A percentile compares a stretch with the other conserved stretches of the same genome.
Conservation (phyloP, 2,888 invertebrate genomes). For the Crematogaster levior region DNA sequence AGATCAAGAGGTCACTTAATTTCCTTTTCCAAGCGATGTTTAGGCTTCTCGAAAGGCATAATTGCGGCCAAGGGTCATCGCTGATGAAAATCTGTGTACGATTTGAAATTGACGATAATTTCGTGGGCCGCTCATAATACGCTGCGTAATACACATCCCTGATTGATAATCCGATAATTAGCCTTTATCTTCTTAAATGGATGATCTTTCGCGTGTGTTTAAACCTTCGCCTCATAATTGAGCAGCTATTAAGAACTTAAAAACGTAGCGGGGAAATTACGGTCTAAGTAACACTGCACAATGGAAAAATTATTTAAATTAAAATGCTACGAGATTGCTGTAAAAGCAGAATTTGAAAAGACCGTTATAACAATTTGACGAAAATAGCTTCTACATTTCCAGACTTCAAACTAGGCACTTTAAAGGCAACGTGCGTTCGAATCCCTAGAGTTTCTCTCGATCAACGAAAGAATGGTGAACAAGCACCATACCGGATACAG, state of each 20-base stretch:
- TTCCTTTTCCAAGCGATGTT: constrained; percentile 10
- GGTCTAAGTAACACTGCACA: neutral
- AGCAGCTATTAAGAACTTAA: neutral
- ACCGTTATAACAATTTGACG: neutral
- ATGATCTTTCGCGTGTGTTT: neutral
- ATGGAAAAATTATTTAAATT: neutral
- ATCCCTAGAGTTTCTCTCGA: constrained; percentile 1
- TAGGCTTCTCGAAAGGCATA: constrained; percentile 7
- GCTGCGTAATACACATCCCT: neutral
- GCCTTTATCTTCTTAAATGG: constrained; percentile 28
- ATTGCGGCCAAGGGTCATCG: constrained; percentile 40
- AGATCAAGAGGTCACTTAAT: constrained; percentile 56
- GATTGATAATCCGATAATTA: constrained; percentile 34
- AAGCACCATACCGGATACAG: constrained; percentile 74
- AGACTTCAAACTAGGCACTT: neutral
- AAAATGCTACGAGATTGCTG: neutral
- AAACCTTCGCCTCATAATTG: neutral
- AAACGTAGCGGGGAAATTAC: neutral
- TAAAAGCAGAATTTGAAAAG: neutral
- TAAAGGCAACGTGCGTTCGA: neutral
- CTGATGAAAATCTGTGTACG: constrained; percentile 29
- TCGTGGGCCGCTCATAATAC: neutral
- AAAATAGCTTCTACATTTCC: neutral
- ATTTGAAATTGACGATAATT: constrained; percentile 39
- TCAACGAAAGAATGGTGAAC: constrained; percentile 47